These are phyloP conservation scores for Gallinago jamesoni DNA, from an alignment of 2,113 vertebrate genomes.

Conservation along the genomic window DNA sequence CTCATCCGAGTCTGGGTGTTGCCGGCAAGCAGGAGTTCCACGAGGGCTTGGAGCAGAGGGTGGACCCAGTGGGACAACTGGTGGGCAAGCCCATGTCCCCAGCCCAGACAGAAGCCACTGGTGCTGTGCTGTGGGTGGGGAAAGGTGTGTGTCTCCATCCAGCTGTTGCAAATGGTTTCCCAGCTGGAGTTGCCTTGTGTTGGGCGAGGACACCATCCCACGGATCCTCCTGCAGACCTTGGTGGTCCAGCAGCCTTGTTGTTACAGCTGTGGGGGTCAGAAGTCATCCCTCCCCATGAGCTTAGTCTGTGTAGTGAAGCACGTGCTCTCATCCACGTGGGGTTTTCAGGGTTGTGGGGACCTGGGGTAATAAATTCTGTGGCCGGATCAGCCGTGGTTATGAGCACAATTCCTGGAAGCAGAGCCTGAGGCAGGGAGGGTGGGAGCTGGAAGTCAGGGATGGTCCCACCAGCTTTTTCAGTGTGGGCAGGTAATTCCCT, in stretches of 20 bases:
- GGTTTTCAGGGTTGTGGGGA: background rate
- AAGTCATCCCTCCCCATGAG: fast-evolving
- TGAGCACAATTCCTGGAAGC: background rate
- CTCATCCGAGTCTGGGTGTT: background rate
- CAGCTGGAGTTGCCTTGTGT: background rate
- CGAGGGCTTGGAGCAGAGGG: background rate
- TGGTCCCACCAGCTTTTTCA: fast-evolving
- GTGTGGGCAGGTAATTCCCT: background rate
- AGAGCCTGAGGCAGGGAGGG: background rate
- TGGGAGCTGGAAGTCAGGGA: background rate
- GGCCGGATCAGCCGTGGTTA: background rate
- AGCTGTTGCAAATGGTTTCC: background rate
- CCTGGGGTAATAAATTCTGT: background rate
- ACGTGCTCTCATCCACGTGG: fast-evolving
- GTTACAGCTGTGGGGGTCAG: background rate
- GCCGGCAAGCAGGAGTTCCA: background rate
- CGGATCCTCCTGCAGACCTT: background rate
- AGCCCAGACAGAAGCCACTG: background rate
- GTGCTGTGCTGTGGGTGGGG: background rate
- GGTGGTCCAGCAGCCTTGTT: background rate
- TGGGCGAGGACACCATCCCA: background rate
- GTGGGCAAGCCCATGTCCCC: background rate
- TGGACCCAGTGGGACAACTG: background rate
- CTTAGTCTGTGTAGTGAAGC: background rate
- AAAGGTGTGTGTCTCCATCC: background rate